Base-by-base conservation (phyloP, 2,888 invertebrate genomes). In the Amphiduros pacificus region DNA sequence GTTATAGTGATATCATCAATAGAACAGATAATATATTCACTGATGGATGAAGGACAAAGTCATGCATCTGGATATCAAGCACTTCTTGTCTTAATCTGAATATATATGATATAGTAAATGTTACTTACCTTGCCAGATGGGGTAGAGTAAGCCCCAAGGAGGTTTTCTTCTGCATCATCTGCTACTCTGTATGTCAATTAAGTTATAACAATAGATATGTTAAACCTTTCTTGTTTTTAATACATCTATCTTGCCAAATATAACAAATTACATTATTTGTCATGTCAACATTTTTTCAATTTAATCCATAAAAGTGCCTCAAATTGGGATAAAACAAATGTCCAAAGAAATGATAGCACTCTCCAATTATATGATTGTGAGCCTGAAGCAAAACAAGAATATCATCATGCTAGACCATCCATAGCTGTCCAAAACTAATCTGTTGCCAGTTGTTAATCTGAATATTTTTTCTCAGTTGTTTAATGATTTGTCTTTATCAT, bases 41-140 rank as follows among this genome's bases (percentile, higher is more conserved):
- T n/a, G n/a, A n/a, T n/a, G n/a, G n/a, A n/a, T n/a, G n/a, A n/a
- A n/a, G n/a, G n/a, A n/a, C n/a, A n/a, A n/a, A n/a, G n/a, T n/a
- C n/a, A n/a, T n/a, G n/a, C n/a, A n/a, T n/a, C n/a, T n/a, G n/a
- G 36, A 36, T 9, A 36, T 36, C 9, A 36, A 36, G 9, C 9
- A 11, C 52, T 26, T n/a, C 29, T 20, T 29, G 14, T 4, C 6
- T 17, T 14, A 56, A 6, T 31, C 22, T n/a, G 2, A 31, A 32
- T 17, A 58, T 20, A 50, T n/a, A 17, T 17, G 0, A 14, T 22
- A 51, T 22, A 17, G 44, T 41, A 20, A 44, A 26, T 14, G n/a
- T 31, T 52, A 26, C 36, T 61, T 69, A 74, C 73, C 65, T 75
- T 75, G 48, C 71, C 61, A 24, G 65, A 63, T n/a, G 72, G 71